phyloP scores from a whole-genome alignment of 2,797 vertebrate genomes.

The Lithobates sylvaticus region DNA sequence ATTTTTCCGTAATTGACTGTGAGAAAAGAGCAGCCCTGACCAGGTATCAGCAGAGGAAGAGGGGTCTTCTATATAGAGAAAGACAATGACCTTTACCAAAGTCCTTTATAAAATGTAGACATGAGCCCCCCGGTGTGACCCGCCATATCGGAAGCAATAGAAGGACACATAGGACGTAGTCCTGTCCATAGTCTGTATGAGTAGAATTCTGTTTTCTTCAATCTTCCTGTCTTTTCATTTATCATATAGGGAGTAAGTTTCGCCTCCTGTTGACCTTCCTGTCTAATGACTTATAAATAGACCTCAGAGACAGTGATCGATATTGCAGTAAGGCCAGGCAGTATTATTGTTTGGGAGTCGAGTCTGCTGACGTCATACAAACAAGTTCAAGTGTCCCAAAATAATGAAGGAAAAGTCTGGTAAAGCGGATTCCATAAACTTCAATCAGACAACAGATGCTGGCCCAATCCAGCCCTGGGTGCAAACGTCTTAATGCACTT shows the following conservation, averaged over 20 bases:
- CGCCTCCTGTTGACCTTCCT: constrained; percentile 51
- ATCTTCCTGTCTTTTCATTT: constrained; percentile 43
- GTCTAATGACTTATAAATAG: constrained; percentile 22
- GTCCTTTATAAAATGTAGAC: background rate
- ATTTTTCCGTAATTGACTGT: too few relatives aligned
- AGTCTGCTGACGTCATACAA: background rate
- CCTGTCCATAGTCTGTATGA: background rate
- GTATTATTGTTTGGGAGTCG: background rate
- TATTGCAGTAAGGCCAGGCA: background rate
- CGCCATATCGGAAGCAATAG: constrained; percentile 37
- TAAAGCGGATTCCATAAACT: background rate
- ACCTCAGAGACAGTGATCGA: constrained; percentile 19
- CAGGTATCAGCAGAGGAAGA: constrained; percentile 25
- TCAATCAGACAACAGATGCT: too few relatives aligned
- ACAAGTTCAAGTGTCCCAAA: background rate
- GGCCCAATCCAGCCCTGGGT: too few relatives aligned
- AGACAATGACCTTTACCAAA: background rate
- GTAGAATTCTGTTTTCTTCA: background rate
- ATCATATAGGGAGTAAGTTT: constrained; percentile 13
- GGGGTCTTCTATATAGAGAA: constrained; percentile 7
- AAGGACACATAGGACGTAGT: constrained; percentile 1
- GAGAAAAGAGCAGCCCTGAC: background rate
- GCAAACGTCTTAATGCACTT: too few relatives aligned
- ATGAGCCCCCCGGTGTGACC: background rate
- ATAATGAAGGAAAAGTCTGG: background rate